phyloP scores from a whole-genome alignment of 2,797 vertebrate genomes.

The Austrolebias charrua region DNA sequence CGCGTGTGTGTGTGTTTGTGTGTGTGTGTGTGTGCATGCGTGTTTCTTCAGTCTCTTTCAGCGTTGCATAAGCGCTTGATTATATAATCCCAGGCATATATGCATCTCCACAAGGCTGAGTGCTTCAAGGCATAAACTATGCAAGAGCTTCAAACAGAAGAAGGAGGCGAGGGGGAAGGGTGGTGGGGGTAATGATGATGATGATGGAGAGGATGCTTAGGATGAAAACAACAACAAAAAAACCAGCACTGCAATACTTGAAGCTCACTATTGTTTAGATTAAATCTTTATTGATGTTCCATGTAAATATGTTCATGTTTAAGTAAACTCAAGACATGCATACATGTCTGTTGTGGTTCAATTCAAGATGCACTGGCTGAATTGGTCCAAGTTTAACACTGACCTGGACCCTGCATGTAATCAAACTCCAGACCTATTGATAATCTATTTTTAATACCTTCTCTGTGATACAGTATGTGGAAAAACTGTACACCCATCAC shows the following conservation, averaged over 20 bases:
- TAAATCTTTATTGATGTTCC: constrained; percentile 12
- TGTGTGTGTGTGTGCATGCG: constrained; percentile 33
- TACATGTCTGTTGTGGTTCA: background rate
- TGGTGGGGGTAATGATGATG: background rate
- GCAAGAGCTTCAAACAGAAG: constrained; percentile 48
- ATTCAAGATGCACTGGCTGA: no score
- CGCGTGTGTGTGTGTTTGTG: constrained; percentile 38
- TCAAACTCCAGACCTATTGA: no score
- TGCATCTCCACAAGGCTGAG: constrained; percentile 70
- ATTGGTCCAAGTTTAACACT: no score
- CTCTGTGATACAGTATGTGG: no score
- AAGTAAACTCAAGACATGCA: constrained; percentile 4
- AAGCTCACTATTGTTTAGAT: constrained; percentile 10
- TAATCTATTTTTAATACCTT: no score
- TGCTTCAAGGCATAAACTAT: constrained; percentile 57
- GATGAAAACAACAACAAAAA: constrained; percentile 22
- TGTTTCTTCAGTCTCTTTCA: constrained; percentile 54
- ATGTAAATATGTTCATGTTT: constrained; percentile 5
- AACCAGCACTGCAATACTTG: constrained; percentile 1
- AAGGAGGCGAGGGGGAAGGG: background rate
- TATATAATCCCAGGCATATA: constrained; percentile 80
- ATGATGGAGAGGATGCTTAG: constrained; percentile 6
- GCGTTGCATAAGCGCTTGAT: constrained; percentile 75
- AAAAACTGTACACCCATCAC: no score
- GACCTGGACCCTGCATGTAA: no score